Evolutionary conservation across 2,888 invertebrate species (phyloP).

Genomic region (Pheosia gnoma): DNA sequence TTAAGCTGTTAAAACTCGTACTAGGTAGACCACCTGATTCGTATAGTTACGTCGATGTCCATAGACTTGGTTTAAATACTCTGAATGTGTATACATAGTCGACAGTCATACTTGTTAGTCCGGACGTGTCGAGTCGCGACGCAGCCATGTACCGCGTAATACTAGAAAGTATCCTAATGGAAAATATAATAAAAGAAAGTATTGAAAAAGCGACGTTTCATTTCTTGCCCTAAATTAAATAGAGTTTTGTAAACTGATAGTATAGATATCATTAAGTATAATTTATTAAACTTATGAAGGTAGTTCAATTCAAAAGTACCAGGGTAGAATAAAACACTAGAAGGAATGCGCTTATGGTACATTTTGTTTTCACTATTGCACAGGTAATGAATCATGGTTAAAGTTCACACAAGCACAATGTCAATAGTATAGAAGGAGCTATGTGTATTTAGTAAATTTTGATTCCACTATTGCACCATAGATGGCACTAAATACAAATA

Average conservation of each 20-base stretch:
- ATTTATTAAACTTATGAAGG: no score
- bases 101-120: conserved; percentile 39
- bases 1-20: not conserved
- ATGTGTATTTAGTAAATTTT: not conserved
- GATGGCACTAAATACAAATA: not conserved
- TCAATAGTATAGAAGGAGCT: no score
- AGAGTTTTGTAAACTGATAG: no score
- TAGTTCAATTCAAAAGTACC: not conserved
- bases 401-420: no score
- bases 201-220: conserved; percentile 54
- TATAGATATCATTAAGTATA: no score
- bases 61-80: conserved; percentile 62
- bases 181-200: conserved; percentile 81
- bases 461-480: not conserved
- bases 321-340: not conserved
- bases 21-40: not conserved
- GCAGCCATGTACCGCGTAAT: conserved; percentile 61
- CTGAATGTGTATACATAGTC: conserved; percentile 49
- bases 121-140: conserved; percentile 37
- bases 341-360: not conserved
- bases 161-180: conserved; percentile 83
- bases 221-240: conserved; percentile 11
- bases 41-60: conserved; percentile 17
- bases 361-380: not conserved
- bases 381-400: no score